A percentile compares a stretch with the other conserved stretches of the same genome.
Evolutionary conservation across 2,113 vertebrate species (phyloP).

Genomic region (Mesembrinibis cayennensis): DNA sequence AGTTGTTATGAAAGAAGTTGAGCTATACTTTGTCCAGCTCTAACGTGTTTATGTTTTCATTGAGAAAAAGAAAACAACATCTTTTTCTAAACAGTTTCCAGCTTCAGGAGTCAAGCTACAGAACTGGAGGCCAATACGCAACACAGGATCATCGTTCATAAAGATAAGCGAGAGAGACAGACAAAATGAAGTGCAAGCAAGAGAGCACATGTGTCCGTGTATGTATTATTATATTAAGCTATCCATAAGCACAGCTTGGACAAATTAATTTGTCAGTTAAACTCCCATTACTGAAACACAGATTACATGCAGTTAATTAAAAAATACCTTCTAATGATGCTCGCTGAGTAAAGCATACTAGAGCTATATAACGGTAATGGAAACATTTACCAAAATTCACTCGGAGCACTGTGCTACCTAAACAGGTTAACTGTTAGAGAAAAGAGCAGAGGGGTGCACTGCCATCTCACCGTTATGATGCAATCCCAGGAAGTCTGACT

Average conservation of each 20-base stretch:
- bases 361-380: not conserved
- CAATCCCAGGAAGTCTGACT: not conserved
- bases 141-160: not conserved
- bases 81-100: not conserved
- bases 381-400: not conserved
- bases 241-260: not conserved
- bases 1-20: not conserved
- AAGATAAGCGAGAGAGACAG: not conserved
- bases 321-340: not conserved
- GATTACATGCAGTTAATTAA: not conserved
- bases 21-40: not conserved
- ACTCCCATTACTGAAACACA: not conserved
- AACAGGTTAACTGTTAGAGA: not conserved
- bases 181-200: not conserved
- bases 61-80: not conserved
- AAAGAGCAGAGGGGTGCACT: not conserved
- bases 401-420: not conserved
- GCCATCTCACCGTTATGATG: not conserved
- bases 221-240: not conserved
- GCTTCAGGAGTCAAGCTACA: not conserved
- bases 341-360: not conserved
- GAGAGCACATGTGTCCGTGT: rapidly evolving
- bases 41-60: not conserved
- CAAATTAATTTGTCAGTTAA: slow-evolving; percentile 22
- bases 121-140: not conserved